Evolutionary conservation across 1,140 invertebrate genomes (phyloP), one percentile per base, ranked within the genome.

Genomic region (Drosophila cardini): DNA sequence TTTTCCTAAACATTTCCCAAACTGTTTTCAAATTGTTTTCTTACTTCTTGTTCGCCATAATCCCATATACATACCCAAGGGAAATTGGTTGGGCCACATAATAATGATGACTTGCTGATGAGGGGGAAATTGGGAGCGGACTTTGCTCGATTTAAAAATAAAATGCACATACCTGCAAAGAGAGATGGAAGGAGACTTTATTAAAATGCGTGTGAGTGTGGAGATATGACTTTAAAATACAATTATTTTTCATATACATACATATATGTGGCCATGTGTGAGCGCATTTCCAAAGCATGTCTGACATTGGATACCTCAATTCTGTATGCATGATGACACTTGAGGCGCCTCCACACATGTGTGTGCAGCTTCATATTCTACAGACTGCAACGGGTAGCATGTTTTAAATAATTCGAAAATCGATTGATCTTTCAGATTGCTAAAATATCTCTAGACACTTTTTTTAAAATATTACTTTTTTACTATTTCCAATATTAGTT

Each of bases 131-230:
- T n/a, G 11, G 26, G 6, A 30, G 21, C 21, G 26, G 21, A 5
- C 18, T 46, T 16, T 45, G 13, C 13, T 70, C 34, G 26, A n/a
- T 13, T 36, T 38, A 53, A 53, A 72, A 72, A 72, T 72, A 60
- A 72, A 55, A 64, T 45, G 38, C 43, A 67, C 57, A 38, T 84
- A 82, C 76, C 67, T 84, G 58, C 16, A 84, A 82, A 56, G 68
- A 82, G 13, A 60, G 32, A 74, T 56, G 21, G 16, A 46, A 13
- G 10, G 2, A 21, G 45, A 46, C 10, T 46, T 48, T 21, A 67
- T 78, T 83, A 65, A 69, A 74, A n/a, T n/a, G n/a, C n/a, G n/a
- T n/a, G n/a, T 50, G 55, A 61, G 58, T 56, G 52, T 36, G 42
- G 36, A 21, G 36, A 72, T 43, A 38, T 18, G 70, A 71, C 46